Percentiles rank a stretch among this genome's conserved stretches.
Conservation (phyloP, 2,797 vertebrate genomes). For the Psittacula derbiana region DNA sequence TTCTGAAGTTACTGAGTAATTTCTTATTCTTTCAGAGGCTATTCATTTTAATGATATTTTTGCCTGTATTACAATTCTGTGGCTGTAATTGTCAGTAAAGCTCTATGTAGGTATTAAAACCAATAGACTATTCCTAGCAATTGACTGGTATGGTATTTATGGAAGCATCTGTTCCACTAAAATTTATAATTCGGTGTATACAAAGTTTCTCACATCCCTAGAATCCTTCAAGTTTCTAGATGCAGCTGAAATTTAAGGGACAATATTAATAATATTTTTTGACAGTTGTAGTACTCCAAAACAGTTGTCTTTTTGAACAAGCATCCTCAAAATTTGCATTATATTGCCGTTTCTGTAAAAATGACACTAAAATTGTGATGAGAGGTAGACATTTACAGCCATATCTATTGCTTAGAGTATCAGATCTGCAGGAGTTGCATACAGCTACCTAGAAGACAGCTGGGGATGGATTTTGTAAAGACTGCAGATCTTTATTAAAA, state of each 20-base stretch:
- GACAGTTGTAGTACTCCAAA: background rate
- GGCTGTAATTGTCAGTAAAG: background rate
- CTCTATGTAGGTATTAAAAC: background rate
- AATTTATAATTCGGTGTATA: background rate
- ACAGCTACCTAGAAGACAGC: background rate
- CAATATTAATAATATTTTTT: background rate
- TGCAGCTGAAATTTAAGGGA: background rate
- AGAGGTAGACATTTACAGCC: background rate
- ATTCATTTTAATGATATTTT: conserved; percentile 27
- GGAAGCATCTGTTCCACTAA: background rate
- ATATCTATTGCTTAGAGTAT: no score
- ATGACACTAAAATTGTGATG: background rate
- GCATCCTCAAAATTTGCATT: background rate
- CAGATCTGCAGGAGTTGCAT: background rate
- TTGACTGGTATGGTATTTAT: background rate
- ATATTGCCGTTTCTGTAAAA: background rate
- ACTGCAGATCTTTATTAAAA: background rate
- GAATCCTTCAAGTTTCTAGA: background rate
- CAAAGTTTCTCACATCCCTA: background rate
- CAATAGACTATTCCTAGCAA: background rate
- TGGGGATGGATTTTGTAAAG: background rate
- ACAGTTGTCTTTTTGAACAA: background rate
- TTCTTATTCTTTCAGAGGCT: background rate
- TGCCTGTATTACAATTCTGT: background rate
- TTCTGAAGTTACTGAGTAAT: conserved; percentile 23